Evolutionary conservation across 2,888 invertebrate genomes (phyloP), one percentile per base, ranked within the genome.

Genomic region (Lomographa bimaculata): DNA sequence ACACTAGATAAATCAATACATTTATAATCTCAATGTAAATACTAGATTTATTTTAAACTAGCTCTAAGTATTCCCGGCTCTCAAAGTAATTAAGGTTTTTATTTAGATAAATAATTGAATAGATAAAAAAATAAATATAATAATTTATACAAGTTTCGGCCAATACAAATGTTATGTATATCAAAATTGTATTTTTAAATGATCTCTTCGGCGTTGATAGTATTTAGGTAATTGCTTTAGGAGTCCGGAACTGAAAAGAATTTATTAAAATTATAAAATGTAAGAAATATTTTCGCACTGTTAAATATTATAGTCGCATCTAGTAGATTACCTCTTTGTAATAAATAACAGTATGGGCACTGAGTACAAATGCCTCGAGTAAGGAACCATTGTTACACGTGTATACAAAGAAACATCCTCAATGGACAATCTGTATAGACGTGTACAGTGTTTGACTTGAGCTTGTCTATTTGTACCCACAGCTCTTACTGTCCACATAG

Each of bases 231-330:
- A 85, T 86, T 87, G 84, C 87, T 89, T 87, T 87, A 83, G 79
- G 87, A 89, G 87, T 86, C 87, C 71, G 87, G 86, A 84, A 77
- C 79, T 81, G 71, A 78, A 83, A 81, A 75, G 86, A 87, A 86
- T 87, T 87, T 87, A 86, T 83, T 81, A 83, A 82, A 78, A 76
- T 60, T 76, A 76, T 76, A 75, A 78, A 60, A 76, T 71, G 58
- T 85, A 82, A 85, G 77, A 85, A 69, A 84, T 89, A 89, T 87
- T 89, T 87, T 89, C 86, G 84, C 89, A 89, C 87, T 84, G 82
- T 89, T 85, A 71, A 71, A 71, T 64, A 75, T 72, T 71, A 64
- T 75, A 78, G 51, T 51, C 43, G 51, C 49, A 47, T 43, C 32
- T 36, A 43, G 32, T 12, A 36, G 32, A 24, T 36, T 36, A 27